Base-by-base conservation (phyloP, 1,140 invertebrate species). In the Pseudachorutes palmiensis region DNA sequence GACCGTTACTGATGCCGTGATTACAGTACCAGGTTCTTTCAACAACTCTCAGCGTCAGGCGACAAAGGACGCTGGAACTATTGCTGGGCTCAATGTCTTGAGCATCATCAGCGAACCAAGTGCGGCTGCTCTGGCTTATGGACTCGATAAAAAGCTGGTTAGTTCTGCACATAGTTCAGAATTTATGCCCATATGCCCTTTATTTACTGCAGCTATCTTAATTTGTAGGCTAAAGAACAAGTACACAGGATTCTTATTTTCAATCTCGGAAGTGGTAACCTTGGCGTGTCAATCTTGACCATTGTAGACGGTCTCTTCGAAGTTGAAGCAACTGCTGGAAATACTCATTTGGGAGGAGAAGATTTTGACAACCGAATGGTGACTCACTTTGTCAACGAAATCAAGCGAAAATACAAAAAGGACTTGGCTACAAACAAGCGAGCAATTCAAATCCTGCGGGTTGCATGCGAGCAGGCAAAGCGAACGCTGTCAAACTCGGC, bases 51-150 rank as follows among this genome's bases (percentile, higher is more conserved):
- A 80, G 69, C 63, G 79, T 69, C 77, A 76, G 65, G 74, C 73
- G 2, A 74, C 73, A 9, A 75, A 70, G 62, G 70, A 75, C 64
- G 73, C 75, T 22, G 74, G 66, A 2, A 45, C 84, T 19, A 91
- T 92, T 74, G 90, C 96, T 72, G 95, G 95, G 72, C 83, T 99
- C 55, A 89, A 91, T 73, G 96, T 99, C 1, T 94, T 98, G 91
- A 87, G 96, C 80, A 99, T 99, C 75, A 98, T 99, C 76, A 99
- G 99, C 78, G 97, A 99, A 79, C 97, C 97, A 22, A 98, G 95
- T 45, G 97, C 97, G 3, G 97, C 97, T 62, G 97, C 97, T 69
- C 98, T 99, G 80, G 97, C 97, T 66, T 99, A 99, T 76, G 96
- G 96, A 80, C 83, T 99, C 70, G 95, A 99, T 82, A 98, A 98